Conservation (phyloP, 2,888 invertebrate species). For the Drosophila anomalipes region DNA sequence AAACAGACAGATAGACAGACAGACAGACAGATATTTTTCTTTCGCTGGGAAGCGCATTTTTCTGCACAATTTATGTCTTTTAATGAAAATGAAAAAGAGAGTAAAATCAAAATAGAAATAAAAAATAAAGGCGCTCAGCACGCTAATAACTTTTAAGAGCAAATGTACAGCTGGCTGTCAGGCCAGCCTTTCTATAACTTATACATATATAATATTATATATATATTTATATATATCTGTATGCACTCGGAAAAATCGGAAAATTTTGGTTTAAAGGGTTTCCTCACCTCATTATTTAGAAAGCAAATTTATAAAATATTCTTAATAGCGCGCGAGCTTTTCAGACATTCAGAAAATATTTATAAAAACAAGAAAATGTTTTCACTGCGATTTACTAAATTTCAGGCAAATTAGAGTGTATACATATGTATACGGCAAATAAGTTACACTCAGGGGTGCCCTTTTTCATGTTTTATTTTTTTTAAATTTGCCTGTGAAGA, state of each 20-base stretch:
- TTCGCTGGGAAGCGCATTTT: slow-evolving; percentile 62
- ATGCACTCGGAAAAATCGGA: neutral
- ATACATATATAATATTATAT: slow-evolving; percentile 1
- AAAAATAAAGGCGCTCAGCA: slow-evolving; percentile 60
- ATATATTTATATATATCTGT: neutral
- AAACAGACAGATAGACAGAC: slow-evolving; percentile 27
- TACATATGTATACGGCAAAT: slow-evolving; percentile 24
- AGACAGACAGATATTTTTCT: slow-evolving; percentile 15
- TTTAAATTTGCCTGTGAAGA: neutral
- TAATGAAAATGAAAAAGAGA: slow-evolving; percentile 73
- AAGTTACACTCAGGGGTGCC: slow-evolving; percentile 41
- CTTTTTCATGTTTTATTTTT: neutral
- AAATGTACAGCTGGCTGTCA: slow-evolving; percentile 64
- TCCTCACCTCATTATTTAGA: no score
- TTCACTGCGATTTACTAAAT: neutral
- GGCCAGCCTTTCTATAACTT: slow-evolving; percentile 31
- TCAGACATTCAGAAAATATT: no score
- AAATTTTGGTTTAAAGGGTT: no score
- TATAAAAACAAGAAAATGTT: no score
- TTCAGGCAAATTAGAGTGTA: neutral
- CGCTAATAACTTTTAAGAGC: slow-evolving; percentile 79
- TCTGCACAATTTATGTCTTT: slow-evolving; percentile 82
- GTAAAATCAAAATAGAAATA: slow-evolving; percentile 53
- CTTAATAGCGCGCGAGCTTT: no score
- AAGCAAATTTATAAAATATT: no score